Percentiles rank a stretch among this genome's conserved stretches.
Evolutionary conservation across 2,888 invertebrate species (phyloP).

Genomic region (Deilephila elpenor): DNA sequence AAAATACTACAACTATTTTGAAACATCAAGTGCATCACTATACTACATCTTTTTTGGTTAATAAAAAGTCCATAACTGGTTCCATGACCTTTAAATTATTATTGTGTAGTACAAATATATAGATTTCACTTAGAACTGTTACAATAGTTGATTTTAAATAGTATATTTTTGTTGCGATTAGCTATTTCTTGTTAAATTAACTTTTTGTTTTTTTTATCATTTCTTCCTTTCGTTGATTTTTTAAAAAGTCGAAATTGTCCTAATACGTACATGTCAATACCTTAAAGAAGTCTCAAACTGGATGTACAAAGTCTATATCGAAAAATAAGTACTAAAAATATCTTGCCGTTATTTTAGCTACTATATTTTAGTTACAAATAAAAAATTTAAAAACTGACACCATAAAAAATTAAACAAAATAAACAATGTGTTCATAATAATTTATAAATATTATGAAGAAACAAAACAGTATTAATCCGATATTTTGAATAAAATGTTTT

Average conservation of each 20-base stretch:
- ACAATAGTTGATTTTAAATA: conserved; percentile 17
- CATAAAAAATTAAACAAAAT: too few relatives aligned
- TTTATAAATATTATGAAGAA: too few relatives aligned
- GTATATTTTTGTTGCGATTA: conserved; percentile 5
- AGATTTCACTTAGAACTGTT: neutral
- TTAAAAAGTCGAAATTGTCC: neutral
- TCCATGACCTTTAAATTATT: neutral
- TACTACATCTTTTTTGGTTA: too few relatives aligned
- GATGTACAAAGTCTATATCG: neutral
- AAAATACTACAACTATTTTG: too few relatives aligned
- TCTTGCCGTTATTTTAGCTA: conserved; percentile 7
- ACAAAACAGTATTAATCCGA: too few relatives aligned
- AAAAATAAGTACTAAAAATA: neutral
- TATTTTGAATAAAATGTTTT: too few relatives aligned
- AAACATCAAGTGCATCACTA: too few relatives aligned
- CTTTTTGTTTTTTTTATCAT: neutral
- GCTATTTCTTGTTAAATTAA: neutral
- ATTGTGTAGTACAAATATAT: conserved; percentile 17
- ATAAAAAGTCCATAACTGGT: neutral
- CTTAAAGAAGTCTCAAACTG: neutral
- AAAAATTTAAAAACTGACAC: neutral
- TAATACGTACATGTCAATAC: neutral
- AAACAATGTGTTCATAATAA: neutral
- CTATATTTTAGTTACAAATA: neutral
- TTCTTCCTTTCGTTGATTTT: neutral